Conservation (phyloP, 2,888 invertebrate species). For the Portevinia maculata region DNA sequence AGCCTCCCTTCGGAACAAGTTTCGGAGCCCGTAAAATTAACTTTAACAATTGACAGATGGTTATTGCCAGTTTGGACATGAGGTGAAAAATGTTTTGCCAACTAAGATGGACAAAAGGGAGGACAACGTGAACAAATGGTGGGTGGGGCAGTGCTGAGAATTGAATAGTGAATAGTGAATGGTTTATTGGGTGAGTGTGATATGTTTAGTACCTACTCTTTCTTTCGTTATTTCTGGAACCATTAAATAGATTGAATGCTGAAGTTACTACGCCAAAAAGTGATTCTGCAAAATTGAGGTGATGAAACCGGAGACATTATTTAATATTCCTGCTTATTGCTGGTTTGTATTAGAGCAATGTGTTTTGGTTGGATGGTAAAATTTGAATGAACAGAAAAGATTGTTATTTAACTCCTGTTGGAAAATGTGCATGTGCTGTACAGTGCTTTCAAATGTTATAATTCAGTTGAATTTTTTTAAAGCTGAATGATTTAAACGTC, state of each 20-base stretch:
- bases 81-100: constrained; percentile 68
- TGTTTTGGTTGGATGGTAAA: no score
- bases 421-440: no score
- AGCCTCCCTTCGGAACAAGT: constrained; percentile 39
- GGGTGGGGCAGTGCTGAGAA: no score
- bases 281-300: constrained; percentile 27
- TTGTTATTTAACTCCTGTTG: no score
- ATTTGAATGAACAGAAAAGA: no score
- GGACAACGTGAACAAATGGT: constrained; percentile 16
- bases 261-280: constrained; percentile 13
- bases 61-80: constrained; percentile 69
- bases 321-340: no score
- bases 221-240: constrained; percentile 1
- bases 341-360: no score
- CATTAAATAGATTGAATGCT: constrained; percentile 56
- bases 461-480: no score
- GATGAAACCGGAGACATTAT: constrained; percentile 4
- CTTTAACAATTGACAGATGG: constrained; percentile 73
- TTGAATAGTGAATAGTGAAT: constrained; percentile 51
- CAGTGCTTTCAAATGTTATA: no score
- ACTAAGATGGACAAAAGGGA: constrained; percentile 54
- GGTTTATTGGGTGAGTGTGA: constrained; percentile 63
- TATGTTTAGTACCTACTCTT: constrained; percentile 35
- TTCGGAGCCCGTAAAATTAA: constrained; percentile 58
- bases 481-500: no score